phyloP scores from a whole-genome alignment of 2,797 vertebrate species.

The Epinephelus awoara region DNA sequence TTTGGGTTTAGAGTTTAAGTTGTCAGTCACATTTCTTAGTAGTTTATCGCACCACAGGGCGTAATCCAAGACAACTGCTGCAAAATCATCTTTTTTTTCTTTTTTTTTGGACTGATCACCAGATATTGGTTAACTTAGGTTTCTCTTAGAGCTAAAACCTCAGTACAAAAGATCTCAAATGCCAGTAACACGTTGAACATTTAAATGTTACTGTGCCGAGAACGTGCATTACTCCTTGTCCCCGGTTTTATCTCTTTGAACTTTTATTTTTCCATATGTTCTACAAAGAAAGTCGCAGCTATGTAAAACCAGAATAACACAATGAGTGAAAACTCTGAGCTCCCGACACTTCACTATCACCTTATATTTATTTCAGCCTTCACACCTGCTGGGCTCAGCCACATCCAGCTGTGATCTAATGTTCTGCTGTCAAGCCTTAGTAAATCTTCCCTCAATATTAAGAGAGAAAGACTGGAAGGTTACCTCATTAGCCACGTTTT shows the following conservation, averaged over 20 bases:
- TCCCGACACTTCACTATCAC: conserved; percentile 37
- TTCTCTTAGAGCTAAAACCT: too few species aligned
- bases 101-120: background rate
- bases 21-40: background rate
- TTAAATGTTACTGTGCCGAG: background rate
- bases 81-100: conserved; percentile 3
- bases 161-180: background rate
- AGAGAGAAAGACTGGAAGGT: conserved; percentile 40
- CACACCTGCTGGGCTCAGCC: conserved; percentile 39
- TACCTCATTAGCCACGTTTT: conserved; percentile 47
- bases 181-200: background rate
- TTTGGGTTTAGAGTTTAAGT: conserved; percentile 15
- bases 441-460: conserved; percentile 61
- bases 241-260: conserved; percentile 8
- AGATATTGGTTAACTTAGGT: too few species aligned
- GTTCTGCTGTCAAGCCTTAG: conserved; percentile 59
- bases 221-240: background rate
- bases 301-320: conserved; percentile 36
- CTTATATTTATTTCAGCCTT: conserved; percentile 49
- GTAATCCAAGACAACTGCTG: background rate
- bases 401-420: conserved; percentile 63
- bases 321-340: conserved; percentile 29
- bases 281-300: background rate
- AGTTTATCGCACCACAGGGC: conserved; percentile 3
- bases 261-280: background rate